Base-by-base conservation (phyloP, 1,140 invertebrate species). In the Physella acuta region DNA sequence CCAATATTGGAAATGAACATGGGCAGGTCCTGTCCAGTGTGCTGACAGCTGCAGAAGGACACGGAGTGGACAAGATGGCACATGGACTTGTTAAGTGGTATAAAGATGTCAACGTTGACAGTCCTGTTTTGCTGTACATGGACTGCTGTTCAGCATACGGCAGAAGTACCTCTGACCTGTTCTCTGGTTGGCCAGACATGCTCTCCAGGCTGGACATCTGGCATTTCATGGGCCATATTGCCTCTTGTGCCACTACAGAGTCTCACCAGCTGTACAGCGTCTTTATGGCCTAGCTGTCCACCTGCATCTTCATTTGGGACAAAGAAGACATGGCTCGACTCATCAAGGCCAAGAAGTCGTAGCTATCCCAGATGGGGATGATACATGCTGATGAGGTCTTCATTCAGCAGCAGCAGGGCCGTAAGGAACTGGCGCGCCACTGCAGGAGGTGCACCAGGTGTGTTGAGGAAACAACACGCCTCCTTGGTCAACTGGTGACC, bases 221-320 rank as follows among this genome's bases (percentile, higher is more conserved):
- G 77, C 77, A 79, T 49, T 78, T 78, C 68, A 80, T 78, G 74
- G 55, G 77, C 2, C 36, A 73, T 3, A 30, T 80, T 20, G 55
- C 77, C 2, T 1, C n/a, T 17, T 70, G 68, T 5, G 72, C 68
- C 26, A 73, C 71, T n/a, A n/a, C 30, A 76, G 73, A 80, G 11
- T 55, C 70, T 2, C 77, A 78, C 37, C 69, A 5, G 2, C 71
- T 80, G 30, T 78, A 79, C 63, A 59, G 49, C 1, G 16, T 49
- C 0, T 78, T 80, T 55, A 73, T 78, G 73, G 37, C 34, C n/a
- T 36, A 64, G 0, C 65, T 80, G 20, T 73, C 72, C 1, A 31
- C 26, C 4, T 71, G 70, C 52, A 80, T 80, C 11, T 79, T 79
- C 37, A 53, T 71, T 51, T 76, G 72, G 73, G 49, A 63, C 31